Evolutionary conservation across 1,140 invertebrate genomes (phyloP).

Genomic region (Schlechtendalia chinensis): DNA sequence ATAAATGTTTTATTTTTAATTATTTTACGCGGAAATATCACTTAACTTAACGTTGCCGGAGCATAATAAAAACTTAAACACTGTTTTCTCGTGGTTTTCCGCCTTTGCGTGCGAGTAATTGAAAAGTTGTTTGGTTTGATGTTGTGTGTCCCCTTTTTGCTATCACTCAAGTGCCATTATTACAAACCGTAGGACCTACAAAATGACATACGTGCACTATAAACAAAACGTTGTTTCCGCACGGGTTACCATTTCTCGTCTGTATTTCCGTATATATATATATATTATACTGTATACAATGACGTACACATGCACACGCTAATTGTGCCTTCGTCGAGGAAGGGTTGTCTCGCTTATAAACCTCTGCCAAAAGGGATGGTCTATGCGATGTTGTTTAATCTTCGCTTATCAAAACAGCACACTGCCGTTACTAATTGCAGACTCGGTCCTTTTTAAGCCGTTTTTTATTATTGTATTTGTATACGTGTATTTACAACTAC

Average conservation of each 20-base stretch:
- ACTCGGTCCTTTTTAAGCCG: not conserved
- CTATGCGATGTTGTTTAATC: not conserved
- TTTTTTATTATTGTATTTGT: not conserved
- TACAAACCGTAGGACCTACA: not conserved
- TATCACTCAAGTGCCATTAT: conserved; percentile 12
- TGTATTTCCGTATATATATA: too few species aligned
- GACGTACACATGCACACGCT: conserved; percentile 9
- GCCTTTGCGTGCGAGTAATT: not conserved
- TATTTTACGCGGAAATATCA: not conserved
- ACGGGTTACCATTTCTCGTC: not conserved
- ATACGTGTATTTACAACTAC: not conserved
- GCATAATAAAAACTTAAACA: not conserved
- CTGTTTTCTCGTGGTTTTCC: not conserved
- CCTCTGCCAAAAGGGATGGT: not conserved
- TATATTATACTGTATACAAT: not conserved
- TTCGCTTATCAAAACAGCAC: conserved; percentile 23
- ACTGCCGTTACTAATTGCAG: conserved; percentile 20
- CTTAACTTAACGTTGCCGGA: not conserved
- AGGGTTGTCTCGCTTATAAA: conserved; percentile 40
- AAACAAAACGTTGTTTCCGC: conserved; percentile 30
- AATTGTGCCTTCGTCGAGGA: conserved; percentile 17
- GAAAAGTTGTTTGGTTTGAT: conserved; percentile 38
- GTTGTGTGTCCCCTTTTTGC: not conserved
- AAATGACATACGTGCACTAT: not conserved
- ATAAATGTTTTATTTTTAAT: not conserved